Percentiles rank a stretch among this genome's conserved stretches.
phyloP scores from a whole-genome alignment of 2,888 invertebrate species.

The Rhagophthalmus giganteus region DNA sequence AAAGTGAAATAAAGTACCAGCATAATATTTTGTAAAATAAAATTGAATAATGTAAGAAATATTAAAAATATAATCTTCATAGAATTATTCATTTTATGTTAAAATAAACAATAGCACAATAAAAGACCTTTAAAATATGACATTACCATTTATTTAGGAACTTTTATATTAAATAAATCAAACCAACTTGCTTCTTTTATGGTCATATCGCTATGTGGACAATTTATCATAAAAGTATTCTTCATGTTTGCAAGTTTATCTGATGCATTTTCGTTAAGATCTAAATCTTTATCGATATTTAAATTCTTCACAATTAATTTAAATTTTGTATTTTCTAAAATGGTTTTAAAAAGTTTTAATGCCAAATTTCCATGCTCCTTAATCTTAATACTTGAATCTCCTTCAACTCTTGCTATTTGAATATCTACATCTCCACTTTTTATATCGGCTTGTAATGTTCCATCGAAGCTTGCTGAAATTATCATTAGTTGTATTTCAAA shows the following conservation, averaged over 20 bases:
- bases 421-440: slow-evolving; percentile 46
- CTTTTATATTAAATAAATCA: slow-evolving; percentile 19
- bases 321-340: slow-evolving; percentile 41
- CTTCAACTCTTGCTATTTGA: slow-evolving; percentile 47
- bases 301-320: slow-evolving; percentile 32
- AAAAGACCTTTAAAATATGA: no score
- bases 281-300: slow-evolving; percentile 31
- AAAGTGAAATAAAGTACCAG: no score
- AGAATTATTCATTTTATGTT: no score
- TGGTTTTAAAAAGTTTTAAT: slow-evolving; percentile 45
- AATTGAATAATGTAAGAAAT: no score
- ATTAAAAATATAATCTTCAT: no score
- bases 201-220: slow-evolving; percentile 4
- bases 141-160: no score
- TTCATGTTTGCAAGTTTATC: no score
- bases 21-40: no score
- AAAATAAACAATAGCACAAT: no score
- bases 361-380: slow-evolving; percentile 42
- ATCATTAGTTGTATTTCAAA: slow-evolving; percentile 5
- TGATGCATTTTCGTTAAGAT: neutral
- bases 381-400: slow-evolving; percentile 44
- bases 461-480: slow-evolving; percentile 52
- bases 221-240: no score
- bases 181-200: slow-evolving; percentile 6
- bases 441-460: slow-evolving; percentile 44